These are phyloP conservation scores for Bovichtus diacanthus DNA, from an alignment of 2,797 vertebrate species.

Conservation along the genomic window DNA sequence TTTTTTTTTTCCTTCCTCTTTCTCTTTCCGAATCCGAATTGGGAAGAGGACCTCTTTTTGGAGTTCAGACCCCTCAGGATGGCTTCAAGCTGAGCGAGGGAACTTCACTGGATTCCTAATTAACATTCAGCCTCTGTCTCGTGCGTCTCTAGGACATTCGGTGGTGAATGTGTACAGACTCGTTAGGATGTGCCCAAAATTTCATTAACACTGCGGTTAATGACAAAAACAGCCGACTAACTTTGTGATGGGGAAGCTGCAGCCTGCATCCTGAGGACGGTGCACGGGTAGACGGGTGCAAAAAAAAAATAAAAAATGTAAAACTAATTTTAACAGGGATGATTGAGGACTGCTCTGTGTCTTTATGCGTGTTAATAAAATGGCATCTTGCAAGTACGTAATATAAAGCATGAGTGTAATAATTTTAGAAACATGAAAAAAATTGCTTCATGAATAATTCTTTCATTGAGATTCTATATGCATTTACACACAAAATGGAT, in stretches of 20 bases:
- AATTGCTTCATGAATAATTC: constrained; percentile 25
- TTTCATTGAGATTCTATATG: constrained; percentile 28
- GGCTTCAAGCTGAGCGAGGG: constrained; percentile 78
- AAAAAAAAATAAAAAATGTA: constrained; percentile 18
- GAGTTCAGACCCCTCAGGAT: constrained; percentile 80
- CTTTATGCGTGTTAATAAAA: constrained; percentile 19
- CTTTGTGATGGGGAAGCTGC: constrained; percentile 43
- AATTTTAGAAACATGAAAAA: constrained; percentile 53
- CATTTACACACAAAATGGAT: constrained; percentile 27
- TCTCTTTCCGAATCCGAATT: constrained; percentile 56
- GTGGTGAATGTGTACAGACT: constrained; percentile 50
- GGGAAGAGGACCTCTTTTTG: constrained; percentile 62
- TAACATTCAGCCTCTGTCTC: constrained; percentile 82
- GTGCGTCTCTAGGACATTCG: constrained; percentile 70
- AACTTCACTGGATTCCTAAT: constrained; percentile 83
- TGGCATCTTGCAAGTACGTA: neutral
- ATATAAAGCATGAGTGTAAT: constrained; percentile 6
- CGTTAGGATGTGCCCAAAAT: constrained; percentile 58
- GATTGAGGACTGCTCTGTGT: constrained; percentile 10
- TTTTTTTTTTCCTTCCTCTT: constrained; percentile 29
- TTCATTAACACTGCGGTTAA: constrained; percentile 75
- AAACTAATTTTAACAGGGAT: neutral
- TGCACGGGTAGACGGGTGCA: constrained; percentile 11
- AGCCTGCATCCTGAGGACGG: constrained; percentile 52
- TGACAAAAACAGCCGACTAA: constrained; percentile 56